Evolutionary conservation across 2,797 vertebrate species (phyloP).

Genomic region (Myotis daubentonii): DNA sequence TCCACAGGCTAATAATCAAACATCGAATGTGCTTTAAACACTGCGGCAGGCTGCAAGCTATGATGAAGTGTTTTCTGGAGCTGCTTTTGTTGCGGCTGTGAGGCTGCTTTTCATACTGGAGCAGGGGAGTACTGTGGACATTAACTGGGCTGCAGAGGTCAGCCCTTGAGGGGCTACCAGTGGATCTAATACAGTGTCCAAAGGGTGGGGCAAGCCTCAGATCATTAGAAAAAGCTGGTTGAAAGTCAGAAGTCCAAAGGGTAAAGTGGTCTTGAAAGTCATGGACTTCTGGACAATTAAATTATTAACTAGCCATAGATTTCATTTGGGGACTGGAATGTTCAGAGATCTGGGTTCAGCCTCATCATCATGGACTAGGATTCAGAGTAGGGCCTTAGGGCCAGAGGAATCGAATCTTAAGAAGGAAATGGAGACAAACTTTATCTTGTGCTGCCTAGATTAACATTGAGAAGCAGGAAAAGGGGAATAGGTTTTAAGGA

Average conservation of each 20-base stretch:
- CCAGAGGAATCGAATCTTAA: slow-evolving; percentile 13
- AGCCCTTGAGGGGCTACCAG: slow-evolving; percentile 2
- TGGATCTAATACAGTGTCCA: not conserved
- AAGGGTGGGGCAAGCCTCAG: not conserved
- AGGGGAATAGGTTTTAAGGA: not conserved
- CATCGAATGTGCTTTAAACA: slow-evolving; percentile 20
- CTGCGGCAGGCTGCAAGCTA: slow-evolving; percentile 51
- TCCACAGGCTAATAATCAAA: slow-evolving; percentile 56
- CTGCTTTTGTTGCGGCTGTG: slow-evolving; percentile 47
- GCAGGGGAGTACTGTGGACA: not conserved
- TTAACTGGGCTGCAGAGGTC: not conserved
- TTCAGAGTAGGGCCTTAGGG: slow-evolving; percentile 20
- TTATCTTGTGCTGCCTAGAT: not conserved
- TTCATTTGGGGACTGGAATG: not conserved
- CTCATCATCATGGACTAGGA: not conserved
- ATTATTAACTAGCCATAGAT: not conserved
- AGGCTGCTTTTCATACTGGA: slow-evolving; percentile 50
- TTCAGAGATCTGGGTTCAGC: not conserved
- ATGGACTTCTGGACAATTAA: slow-evolving; percentile 22
- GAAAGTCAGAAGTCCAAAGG: slow-evolving; percentile 24
- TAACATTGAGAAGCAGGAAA: slow-evolving; percentile 28
- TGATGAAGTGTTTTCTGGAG: slow-evolving; percentile 50
- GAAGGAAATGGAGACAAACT: not conserved
- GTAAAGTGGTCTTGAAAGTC: not conserved
- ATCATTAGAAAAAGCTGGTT: not conserved